Base-by-base conservation (phyloP, 2,113 vertebrate species). In the Orientallactaga bullata region DNA sequence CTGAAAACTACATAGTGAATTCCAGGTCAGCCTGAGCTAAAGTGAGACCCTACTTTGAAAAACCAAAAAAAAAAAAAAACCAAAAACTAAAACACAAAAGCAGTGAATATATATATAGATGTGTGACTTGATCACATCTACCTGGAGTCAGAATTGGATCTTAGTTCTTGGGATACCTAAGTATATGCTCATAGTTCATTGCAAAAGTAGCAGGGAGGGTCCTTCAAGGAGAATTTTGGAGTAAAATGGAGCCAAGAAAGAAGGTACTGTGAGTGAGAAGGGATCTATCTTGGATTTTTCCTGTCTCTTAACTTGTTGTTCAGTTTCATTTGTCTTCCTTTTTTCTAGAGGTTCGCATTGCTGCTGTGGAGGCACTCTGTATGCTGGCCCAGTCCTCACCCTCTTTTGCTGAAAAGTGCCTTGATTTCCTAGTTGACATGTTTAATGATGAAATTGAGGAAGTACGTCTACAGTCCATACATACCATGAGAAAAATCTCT, bases 401-500 rank as follows among this genome's bases (percentile, higher is more conserved):
- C 3, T 98, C 99, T 83, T 99, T 99, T 37, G 99, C 99, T 0
- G 99, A 99, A 93, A 99, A 99, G 35, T 99, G 99, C 95, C 98
- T 99, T 93, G 99, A 99, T 97, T 99, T 99, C 89, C 97, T 99
- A 96, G 99, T 99, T 1, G 99, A 99, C 97, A 99, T 99, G 99
- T 99, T 99, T 71, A 99, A 99, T 0, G 99, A 99, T 3, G 99
- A 99, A 94, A 99, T 99, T 1, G 99, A 99, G 96, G 99, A 99
- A 95, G 99, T 99, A 71, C 98, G 99, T 12, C 96, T 99, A 81
- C 99, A 99, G 97, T 99, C 99, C 6, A 99, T 99, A 97, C 99
- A 99, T 63, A 99, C 99, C 3, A 98, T 99, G 98, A 98, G 99
- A 39, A 99, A 99, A 85, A 99, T 99, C 95, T 99, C 99, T 42